Evolutionary conservation across 2,113 vertebrate genomes (phyloP).

Genomic region (Pardalotus punctatus): DNA sequence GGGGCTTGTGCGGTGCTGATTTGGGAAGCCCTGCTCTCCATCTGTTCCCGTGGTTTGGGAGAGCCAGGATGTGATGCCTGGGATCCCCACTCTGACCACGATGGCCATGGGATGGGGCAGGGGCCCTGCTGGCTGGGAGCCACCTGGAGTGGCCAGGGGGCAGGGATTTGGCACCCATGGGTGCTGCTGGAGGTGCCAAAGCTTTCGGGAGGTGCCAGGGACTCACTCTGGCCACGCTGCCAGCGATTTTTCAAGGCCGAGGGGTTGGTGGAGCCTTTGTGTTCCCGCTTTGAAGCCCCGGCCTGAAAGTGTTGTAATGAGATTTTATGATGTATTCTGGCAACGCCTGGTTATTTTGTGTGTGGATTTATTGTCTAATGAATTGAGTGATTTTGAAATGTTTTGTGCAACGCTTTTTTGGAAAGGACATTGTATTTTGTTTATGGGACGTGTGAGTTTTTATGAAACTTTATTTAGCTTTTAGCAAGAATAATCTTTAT

Average conservation of each 20-base stretch:
- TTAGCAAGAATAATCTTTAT: conserved; percentile 71
- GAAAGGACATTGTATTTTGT: conserved; percentile 66
- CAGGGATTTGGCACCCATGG: neutral
- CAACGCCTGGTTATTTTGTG: conserved; percentile 56
- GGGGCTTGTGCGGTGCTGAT: neutral
- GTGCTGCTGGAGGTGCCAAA: neutral
- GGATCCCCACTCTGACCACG: neutral
- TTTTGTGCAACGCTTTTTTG: conserved; percentile 63
- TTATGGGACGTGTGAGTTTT: conserved; percentile 65
- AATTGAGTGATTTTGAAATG: conserved; percentile 67
- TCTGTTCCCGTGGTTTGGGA: neutral
- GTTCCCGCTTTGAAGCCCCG: conserved; percentile 44
- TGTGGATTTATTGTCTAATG: conserved; percentile 68
- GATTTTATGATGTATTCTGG: conserved; percentile 65
- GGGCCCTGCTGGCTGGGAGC: neutral
- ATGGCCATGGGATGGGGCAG: neutral
- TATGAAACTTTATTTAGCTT: conserved; percentile 70
- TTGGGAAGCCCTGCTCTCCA: neutral
- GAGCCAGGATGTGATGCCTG: neutral
- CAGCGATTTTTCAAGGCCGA: neutral
- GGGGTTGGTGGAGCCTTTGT: conserved; percentile 26
- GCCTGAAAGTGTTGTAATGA: conserved; percentile 69
- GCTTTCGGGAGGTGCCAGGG: neutral
- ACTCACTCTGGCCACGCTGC: neutral
- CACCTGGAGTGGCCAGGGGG: accelerated